Conservation (phyloP, 2,797 vertebrate species). For the Schizopygopsis pylzovi region DNA sequence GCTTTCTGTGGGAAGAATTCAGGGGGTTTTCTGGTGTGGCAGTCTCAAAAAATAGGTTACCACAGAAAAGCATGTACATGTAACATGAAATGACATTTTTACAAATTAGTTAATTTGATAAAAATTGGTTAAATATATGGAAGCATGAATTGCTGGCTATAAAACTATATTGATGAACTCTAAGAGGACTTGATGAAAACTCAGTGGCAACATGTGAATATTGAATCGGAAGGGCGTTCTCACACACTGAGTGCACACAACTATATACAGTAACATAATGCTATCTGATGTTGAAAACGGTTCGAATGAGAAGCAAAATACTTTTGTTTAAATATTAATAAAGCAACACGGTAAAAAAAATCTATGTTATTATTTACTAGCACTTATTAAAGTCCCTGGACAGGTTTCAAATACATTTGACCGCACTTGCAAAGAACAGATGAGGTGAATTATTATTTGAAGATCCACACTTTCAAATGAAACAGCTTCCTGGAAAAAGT, state of each 20-base stretch:
- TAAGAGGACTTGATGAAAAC: background rate
- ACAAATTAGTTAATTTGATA: background rate
- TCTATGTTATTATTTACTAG: background rate
- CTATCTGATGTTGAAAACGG: background rate
- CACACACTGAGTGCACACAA: background rate
- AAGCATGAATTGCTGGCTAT: background rate
- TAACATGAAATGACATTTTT: background rate
- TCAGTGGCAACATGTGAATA: too few species aligned
- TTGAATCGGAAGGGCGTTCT: constrained; percentile 16
- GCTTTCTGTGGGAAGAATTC: background rate
- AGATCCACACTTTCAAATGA: background rate
- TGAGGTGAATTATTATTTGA: background rate
- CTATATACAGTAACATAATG: background rate
- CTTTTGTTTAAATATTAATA: background rate
- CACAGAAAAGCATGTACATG: background rate
- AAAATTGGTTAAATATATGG: background rate
- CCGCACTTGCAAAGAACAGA: background rate
- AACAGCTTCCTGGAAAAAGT: background rate
- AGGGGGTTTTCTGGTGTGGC: background rate
- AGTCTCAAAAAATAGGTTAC: background rate
- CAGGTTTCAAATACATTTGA: background rate
- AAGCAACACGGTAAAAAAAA: background rate
- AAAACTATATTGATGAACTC: too few species aligned
- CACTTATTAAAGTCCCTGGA: too few species aligned
- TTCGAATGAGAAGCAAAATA: background rate